Evolutionary conservation across 2,113 vertebrate species (phyloP).

Genomic region (Cyphomyrus plagiostoma): DNA sequence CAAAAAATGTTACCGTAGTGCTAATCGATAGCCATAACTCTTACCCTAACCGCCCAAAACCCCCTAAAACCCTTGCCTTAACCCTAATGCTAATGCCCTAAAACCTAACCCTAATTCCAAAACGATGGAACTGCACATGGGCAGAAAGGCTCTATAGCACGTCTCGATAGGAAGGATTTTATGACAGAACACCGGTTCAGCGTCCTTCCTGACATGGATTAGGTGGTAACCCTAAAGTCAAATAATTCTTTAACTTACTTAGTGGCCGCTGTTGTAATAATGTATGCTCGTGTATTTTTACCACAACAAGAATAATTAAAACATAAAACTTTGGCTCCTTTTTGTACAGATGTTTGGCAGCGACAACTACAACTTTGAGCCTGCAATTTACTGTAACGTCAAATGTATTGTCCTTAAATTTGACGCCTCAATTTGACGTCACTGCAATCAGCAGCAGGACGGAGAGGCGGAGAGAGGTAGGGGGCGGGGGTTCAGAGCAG

Average conservation of each 20-base stretch:
- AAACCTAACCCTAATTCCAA: too few species aligned
- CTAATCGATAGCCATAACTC: too few species aligned
- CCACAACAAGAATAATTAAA: not conserved
- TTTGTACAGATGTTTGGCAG: not conserved
- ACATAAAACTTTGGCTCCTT: not conserved
- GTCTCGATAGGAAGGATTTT: too few species aligned
- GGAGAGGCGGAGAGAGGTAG: slow-evolving; percentile 3
- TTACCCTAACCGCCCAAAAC: too few species aligned
- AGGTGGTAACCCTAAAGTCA: not conserved
- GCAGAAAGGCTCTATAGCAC: too few species aligned
- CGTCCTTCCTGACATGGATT: not conserved
- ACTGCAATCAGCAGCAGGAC: slow-evolving; percentile 47
- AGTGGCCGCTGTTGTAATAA: not conserved
- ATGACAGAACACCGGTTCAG: not conserved
- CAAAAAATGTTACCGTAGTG: too few species aligned
- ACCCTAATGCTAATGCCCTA: too few species aligned
- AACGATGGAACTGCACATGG: too few species aligned
- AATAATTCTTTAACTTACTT: not conserved
- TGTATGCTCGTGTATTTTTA: not conserved
- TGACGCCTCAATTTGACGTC: slow-evolving; percentile 52
- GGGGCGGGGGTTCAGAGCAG: slow-evolving; percentile 35
- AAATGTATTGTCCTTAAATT: not conserved
- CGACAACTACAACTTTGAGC: slow-evolving; percentile 40
- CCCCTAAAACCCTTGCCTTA: too few species aligned
- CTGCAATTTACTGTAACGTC: slow-evolving; percentile 32